phyloP scores from a whole-genome alignment of 2,797 vertebrate species.

The Enteromius thamalakanensis region DNA sequence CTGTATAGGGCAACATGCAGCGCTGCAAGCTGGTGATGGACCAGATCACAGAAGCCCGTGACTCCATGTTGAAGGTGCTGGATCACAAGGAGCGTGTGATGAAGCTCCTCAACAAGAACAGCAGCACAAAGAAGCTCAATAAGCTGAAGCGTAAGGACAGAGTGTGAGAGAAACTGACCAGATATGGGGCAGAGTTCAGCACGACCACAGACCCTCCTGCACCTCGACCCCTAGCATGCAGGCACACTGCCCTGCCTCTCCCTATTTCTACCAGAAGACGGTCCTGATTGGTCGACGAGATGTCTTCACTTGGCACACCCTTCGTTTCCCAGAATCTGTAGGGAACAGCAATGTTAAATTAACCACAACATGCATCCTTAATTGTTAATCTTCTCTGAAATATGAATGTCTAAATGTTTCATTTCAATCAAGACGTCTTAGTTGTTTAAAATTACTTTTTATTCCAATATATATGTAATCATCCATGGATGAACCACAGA shows the following conservation, averaged over 20 bases:
- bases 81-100: constrained; percentile 97
- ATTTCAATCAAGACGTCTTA: constrained; percentile 10
- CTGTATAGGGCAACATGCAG: constrained; percentile 95
- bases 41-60: constrained; percentile 96
- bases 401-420: constrained; percentile 1
- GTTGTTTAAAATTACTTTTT: constrained; percentile 24
- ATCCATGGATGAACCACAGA: neutral
- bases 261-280: neutral
- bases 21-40: constrained; percentile 99
- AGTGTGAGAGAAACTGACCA: constrained; percentile 68
- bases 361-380: constrained; percentile 22
- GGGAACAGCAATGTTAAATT: constrained; percentile 6
- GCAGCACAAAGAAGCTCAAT: constrained; percentile 91
- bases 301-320: constrained; percentile 1
- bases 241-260: constrained; percentile 2
- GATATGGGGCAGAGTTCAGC: constrained; percentile 23
- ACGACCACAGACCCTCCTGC: constrained; percentile 2
- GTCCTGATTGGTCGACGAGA: neutral
- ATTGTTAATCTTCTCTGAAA: constrained; percentile 6
- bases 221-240: constrained; percentile 6
- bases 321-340: constrained; percentile 15
- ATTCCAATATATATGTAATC: neutral
- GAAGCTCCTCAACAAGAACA: constrained; percentile 98
- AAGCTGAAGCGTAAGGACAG: constrained; percentile 97
- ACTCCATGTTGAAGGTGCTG: constrained; percentile 98